A percentile compares a stretch with the other conserved stretches of the same genome.
These are phyloP conservation scores for Kryphioiulus occultus DNA, from an alignment of 2,888 invertebrate species.

Conservation along the genomic window DNA sequence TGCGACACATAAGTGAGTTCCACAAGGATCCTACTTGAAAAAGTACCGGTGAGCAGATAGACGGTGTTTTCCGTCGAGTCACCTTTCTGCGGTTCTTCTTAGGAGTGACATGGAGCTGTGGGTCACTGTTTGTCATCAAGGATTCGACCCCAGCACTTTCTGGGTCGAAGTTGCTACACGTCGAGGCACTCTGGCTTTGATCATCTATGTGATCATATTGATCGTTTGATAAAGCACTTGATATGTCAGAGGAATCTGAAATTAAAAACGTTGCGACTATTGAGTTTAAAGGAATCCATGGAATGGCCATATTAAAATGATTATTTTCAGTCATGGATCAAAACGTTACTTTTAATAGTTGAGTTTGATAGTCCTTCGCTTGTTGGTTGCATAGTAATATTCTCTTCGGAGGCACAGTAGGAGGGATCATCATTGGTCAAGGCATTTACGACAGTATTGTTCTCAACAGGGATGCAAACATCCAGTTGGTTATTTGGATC, in stretches of 20 bases:
- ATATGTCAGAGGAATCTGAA: slow-evolving; percentile 25
- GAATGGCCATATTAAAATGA: not conserved
- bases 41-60: not conserved
- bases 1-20: not conserved
- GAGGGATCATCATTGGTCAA: not conserved
- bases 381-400: not conserved
- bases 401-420: slow-evolving; percentile 14
- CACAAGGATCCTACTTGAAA: not conserved
- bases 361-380: not conserved
- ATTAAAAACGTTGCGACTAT: not conserved
- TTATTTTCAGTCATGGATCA: not conserved
- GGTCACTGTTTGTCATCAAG: not conserved
- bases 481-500: slow-evolving; percentile 1
- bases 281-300: not conserved
- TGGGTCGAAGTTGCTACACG: not conserved
- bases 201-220: not conserved
- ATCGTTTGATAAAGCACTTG: slow-evolving; percentile 30
- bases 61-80: not conserved
- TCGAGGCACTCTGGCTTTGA: slow-evolving; percentile 27
- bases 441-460: not conserved
- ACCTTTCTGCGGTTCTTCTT: slow-evolving; percentile 27
- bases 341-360: not conserved
- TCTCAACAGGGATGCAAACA: not conserved
- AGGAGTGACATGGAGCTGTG: not conserved
- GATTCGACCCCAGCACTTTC: not conserved